Evolutionary conservation across 2,797 vertebrate genomes (phyloP).

Genomic region (Holocentrus rufus): DNA sequence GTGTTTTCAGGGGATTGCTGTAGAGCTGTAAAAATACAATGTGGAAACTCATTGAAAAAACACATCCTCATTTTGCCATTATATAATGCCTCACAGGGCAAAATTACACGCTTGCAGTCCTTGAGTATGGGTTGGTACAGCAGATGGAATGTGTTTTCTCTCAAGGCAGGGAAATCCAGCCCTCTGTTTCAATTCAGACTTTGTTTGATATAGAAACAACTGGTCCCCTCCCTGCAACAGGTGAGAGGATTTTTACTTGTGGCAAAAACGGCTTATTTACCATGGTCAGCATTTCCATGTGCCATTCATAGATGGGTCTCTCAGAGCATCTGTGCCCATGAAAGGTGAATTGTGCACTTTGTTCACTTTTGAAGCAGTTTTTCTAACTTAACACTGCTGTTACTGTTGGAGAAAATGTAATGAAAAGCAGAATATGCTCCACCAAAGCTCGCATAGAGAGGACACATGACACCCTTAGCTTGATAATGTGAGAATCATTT

Average conservation of each 20-base stretch:
- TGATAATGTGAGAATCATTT: slow-evolving; percentile 1
- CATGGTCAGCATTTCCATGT: not conserved
- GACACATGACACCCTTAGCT: too few relatives aligned
- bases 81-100: not conserved
- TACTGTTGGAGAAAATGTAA: not conserved
- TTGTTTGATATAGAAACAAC: not conserved
- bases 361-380: not conserved
- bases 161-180: not conserved
- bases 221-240: not conserved
- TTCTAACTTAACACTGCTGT: not conserved
- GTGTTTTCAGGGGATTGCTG: not conserved
- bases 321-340: not conserved
- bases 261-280: not conserved
- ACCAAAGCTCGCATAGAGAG: not conserved
- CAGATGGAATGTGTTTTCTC: not conserved
- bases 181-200: not conserved
- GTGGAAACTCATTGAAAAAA: not conserved
- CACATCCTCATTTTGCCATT: too few relatives aligned
- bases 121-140: not conserved
- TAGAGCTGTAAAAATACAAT: not conserved
- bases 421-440: not conserved
- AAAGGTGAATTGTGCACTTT: not conserved
- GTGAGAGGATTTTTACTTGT: not conserved
- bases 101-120: not conserved
- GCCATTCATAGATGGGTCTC: too few relatives aligned